Conservation (phyloP, 2,888 invertebrate genomes). For the Tromatobia lineatoria region DNA sequence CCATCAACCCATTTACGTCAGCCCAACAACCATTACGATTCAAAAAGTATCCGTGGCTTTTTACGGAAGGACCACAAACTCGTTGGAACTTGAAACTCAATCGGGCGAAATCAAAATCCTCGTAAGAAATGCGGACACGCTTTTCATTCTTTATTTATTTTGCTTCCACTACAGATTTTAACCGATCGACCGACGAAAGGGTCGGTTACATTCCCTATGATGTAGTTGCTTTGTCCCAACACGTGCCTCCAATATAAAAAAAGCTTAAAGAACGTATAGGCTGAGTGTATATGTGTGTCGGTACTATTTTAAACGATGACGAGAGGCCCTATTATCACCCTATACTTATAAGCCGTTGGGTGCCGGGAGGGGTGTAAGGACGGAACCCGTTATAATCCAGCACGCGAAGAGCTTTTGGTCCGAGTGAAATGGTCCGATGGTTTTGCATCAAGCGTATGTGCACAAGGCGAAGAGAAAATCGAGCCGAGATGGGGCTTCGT, state of each 20-base stretch:
- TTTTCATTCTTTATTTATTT: background rate
- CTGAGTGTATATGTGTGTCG: background rate
- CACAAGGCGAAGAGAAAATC: conserved; percentile 30
- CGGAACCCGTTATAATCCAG: conserved; percentile 23
- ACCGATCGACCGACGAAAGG: background rate
- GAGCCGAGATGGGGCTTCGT: conserved; percentile 75
- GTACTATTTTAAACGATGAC: conserved; percentile 24
- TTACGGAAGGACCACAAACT: no score
- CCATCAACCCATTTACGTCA: no score
- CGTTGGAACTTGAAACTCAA: no score
- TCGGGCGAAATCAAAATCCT: no score
- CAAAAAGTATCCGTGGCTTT: no score
- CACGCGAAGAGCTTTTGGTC: conserved; percentile 47
- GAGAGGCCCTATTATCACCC: conserved; percentile 18
- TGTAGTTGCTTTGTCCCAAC: conserved; percentile 1
- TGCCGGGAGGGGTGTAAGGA: background rate
- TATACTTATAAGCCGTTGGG: conserved; percentile 2
- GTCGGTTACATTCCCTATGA: background rate
- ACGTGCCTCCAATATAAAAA: conserved; percentile 7
- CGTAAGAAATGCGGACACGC: no score
- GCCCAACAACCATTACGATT: no score
- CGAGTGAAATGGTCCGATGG: conserved; percentile 66
- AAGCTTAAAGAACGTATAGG: background rate
- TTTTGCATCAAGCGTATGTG: conserved; percentile 44
- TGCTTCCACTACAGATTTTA: background rate